Conservation (phyloP, 2,797 vertebrate genomes). For the Bufotes viridis region DNA sequence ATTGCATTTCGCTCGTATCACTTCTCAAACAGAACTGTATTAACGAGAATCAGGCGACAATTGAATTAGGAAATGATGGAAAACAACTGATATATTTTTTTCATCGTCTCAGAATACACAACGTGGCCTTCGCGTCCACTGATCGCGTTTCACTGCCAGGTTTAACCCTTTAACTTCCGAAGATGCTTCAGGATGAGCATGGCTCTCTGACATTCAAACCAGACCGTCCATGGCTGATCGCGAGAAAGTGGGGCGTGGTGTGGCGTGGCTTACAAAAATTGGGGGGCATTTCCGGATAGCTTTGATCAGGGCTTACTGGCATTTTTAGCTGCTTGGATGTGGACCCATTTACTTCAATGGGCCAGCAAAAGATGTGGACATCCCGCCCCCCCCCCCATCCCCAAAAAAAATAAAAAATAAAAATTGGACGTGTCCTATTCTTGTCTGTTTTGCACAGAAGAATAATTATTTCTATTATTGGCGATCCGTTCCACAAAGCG, state of each 20-base stretch:
- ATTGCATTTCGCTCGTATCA: not conserved
- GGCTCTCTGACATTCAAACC: not conserved
- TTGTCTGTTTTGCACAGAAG: too few species aligned
- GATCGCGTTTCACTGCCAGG: not conserved
- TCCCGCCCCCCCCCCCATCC: too few species aligned
- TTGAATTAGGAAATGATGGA: slow-evolving; percentile 15
- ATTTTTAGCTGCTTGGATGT: not conserved
- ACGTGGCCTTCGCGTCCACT: not conserved
- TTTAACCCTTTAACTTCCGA: not conserved
- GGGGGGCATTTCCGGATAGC: too few species aligned
- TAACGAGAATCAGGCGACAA: not conserved
- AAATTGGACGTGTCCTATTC: too few species aligned
- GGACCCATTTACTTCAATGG: too few species aligned
- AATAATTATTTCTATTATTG: too few species aligned
- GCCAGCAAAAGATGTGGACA: too few species aligned
- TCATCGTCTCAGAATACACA: not conserved
- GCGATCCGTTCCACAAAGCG: too few species aligned
- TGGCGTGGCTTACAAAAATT: not conserved
- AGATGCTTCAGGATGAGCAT: not conserved
- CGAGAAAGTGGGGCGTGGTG: not conserved
- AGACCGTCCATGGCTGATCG: too few species aligned
- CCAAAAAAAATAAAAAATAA: too few species aligned
- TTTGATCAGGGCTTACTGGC: not conserved
- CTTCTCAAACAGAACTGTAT: not conserved
- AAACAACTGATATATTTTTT: not conserved